Base-by-base conservation (phyloP, 2,888 invertebrate species). In the Aleiodes alternator region DNA sequence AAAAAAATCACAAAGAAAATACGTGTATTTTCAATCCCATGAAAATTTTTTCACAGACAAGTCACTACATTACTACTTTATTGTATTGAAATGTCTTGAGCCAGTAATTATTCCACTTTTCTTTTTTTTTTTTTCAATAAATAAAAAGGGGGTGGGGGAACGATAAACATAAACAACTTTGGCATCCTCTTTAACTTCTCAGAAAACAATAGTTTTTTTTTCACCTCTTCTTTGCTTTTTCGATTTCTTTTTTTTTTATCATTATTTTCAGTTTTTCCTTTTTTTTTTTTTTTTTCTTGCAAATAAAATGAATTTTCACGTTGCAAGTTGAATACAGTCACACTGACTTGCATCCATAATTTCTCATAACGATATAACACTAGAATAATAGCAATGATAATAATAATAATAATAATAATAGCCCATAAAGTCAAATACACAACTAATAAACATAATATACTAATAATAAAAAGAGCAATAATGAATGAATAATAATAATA, bases 141-240 rank as follows among this genome's bases (percentile, higher is more conserved):
- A 84, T 78, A 77, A 70, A 29, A 55, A 50, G 56, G 34, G 14
- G 29, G n/a, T 82, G 81, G 78, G 81, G 78, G 80, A 82, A 83
- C 81, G 84, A 85, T 89, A 88, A 89, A 89, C 88, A 88, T 89
- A 89, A 84, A 89, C 88, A 89, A 89, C 89, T 89, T 89, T 89
- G 89, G 89, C 87, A 89, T 89, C 84, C 87, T 84, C 86, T 84
- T 51, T 86, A 87, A 88, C 83, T 83, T 81, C 82, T 85, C 77
- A 82, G 43, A 57, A 48, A 71, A 51, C 14, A 53, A 56, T 31
- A 51, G 61, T 4, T 71, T 71, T 23, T 71, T 29, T 57, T 31
- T 59, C 7, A 1, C 43, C 4, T 43, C 7, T 43, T 43, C 23
- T 34, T 59, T n/a, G 34, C 43, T 6, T 59, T n/a, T 34, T 64